Base-by-base conservation (phyloP, 2,113 vertebrate genomes). In the Clupea harengus region DNA sequence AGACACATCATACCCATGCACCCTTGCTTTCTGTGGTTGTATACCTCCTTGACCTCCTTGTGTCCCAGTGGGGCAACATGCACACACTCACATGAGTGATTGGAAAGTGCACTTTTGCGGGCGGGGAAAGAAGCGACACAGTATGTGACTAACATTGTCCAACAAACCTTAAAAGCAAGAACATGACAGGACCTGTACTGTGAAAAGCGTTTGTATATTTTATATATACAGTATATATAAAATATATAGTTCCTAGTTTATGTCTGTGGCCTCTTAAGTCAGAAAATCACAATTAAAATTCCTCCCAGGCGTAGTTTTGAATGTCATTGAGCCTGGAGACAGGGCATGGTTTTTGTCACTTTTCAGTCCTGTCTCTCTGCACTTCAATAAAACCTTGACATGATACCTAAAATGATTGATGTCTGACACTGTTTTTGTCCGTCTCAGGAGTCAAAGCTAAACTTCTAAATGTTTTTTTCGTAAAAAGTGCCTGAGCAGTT, bases 31-130 rank as follows among this genome's bases (percentile, higher is more conserved):
- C 57, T 15, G 52, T 45, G 15, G 45, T 50, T 64, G 57, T 64
- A 81, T 81, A 87, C 81, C 78, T 86, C 82, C 18, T 46, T 44
- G 18, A 8, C 50, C 82, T 25, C 6, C 44, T 22, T 28, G n/a
- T 15, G 6, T 45, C 22, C 28, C n/a, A 52, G 50, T 25, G 6
- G 39, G 25, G 39, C 11, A 50, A 82, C 18, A 44, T 57, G n/a
- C n/a, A 28, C 57, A 64, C 9, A 72, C 25, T 20, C 57, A n/a
- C 18, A 60, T 32, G 64, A 25, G 64, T 72, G 64, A 0, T 72
- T 64, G 52, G 22, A 72, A 72, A 11, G 9, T 72, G 2, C 83
- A 84, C 5, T 32, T 22, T 32, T 50, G 25, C 11, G 10, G 64
- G 13, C n/a, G n/a, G n/a, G n/a, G n/a, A n/a, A 10, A 72, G 64